A percentile compares a stretch with the other conserved stretches of the same genome.
Conservation (phyloP, 1,140 invertebrate genomes). For the Apis dorsata region DNA sequence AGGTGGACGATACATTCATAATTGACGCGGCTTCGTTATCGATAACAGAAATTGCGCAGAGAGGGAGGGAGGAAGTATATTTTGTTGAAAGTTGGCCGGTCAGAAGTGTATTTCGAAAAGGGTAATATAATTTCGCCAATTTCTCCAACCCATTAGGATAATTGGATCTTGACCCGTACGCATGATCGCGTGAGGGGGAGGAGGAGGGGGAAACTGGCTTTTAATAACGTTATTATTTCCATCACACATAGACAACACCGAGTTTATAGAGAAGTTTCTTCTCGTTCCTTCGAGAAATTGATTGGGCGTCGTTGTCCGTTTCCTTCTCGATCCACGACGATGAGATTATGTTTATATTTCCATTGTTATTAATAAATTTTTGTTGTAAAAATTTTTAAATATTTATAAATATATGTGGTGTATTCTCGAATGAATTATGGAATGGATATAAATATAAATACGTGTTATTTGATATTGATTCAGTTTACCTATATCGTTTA, state of each 20-base stretch:
- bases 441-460: too few species aligned
- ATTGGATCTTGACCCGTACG: slow-evolving; percentile 49
- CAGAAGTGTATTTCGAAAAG: slow-evolving; percentile 61
- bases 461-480: too few species aligned
- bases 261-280: slow-evolving; percentile 13
- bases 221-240: slow-evolving; percentile 58
- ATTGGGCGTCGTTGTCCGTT: neutral
- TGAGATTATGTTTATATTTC: too few species aligned
- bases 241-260: slow-evolving; percentile 47
- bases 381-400: too few species aligned
- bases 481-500: too few species aligned
- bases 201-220: slow-evolving; percentile 14
- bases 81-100: slow-evolving; percentile 63
- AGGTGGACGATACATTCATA: slow-evolving; percentile 63
- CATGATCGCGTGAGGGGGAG: neutral
- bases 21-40: slow-evolving; percentile 63
- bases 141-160: slow-evolving; percentile 68
- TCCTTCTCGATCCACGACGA: neutral
- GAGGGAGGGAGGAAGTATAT: slow-evolving; percentile 33
- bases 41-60: neutral
- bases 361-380: too few species aligned
- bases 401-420: too few species aligned
- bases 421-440: too few species aligned
- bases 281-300: neutral
- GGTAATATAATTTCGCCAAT: slow-evolving; percentile 69